Base-by-base conservation (phyloP, 2,888 invertebrate genomes). In the Plusia festucae region DNA sequence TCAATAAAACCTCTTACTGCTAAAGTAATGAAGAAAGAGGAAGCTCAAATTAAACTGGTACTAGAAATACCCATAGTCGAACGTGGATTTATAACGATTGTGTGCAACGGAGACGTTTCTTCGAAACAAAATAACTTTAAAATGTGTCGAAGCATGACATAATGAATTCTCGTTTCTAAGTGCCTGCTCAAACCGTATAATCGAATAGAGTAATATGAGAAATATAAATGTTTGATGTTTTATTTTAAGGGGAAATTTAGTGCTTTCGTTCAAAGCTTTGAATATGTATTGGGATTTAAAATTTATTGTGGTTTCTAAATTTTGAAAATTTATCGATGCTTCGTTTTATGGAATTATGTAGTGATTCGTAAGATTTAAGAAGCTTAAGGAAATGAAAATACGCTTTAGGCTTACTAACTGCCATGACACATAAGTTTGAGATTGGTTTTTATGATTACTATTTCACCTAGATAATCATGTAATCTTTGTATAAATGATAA, bases 71-170 rank as follows among this genome's bases (percentile, higher is more conserved):
- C 70, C 79, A 65, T 79, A 78, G 73, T 73, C 61, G 55, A 77
- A 86, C 82, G 80, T 85, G 86, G 85, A 90, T 91, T 90, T 88
- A 88, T 88, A 87, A 85, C 87, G 76, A 87, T 86, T 88, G 84
- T 83, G 82, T 87, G 84, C 81, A 77, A 81, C 76, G 76, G 68
- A 77, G 73, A 79, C 69, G 58, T 63, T 91, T 91, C 90, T 81
- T 49, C 82, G 90, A 88, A 91, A 86, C 85, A 86, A 88, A 90
- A 90, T 88, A 85, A 85, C 84, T 79, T 87, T 83, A 80, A 86
- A 82, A 86, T 85, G 84, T 82, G 84, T 84, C 73, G 78, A 78
- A 78, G 65, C 76, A 67, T 82, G 80, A 78, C 82, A 76, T 85
- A 84, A 86, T 84, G 82, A 81, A 81, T 80, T 79, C 73, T 76